phyloP scores from a whole-genome alignment of 2,113 vertebrate species.

The Ranitomeya imitator region DNA sequence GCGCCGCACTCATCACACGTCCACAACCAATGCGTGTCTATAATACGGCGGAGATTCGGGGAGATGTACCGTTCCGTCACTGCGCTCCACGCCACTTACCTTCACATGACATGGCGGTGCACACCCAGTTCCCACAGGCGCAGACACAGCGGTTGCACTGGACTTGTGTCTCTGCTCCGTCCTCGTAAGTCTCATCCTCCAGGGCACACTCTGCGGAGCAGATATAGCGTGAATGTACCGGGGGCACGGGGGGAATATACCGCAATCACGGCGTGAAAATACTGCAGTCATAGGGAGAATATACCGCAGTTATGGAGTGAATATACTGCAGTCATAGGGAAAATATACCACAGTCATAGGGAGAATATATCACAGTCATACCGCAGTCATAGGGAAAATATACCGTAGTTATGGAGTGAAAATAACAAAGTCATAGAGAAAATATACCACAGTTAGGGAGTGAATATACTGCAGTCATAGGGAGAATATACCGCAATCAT shows the following conservation, averaged over 20 bases:
- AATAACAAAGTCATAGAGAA: too few relatives aligned
- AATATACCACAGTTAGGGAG: background rate
- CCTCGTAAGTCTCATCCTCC: slow-evolving; percentile 93
- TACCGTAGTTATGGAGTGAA: background rate
- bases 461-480: too few relatives aligned
- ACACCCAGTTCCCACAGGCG: slow-evolving; percentile 98
- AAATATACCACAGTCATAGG: background rate
- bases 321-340: background rate
- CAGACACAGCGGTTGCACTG: slow-evolving; percentile 97
- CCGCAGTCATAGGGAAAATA: background rate
- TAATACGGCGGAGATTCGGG: too few relatives aligned
- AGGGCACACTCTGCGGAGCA: slow-evolving; percentile 85
- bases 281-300: background rate
- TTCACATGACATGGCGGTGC: slow-evolving; percentile 94
- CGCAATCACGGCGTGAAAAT: background rate
- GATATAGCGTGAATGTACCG: background rate
- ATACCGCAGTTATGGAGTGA: background rate
- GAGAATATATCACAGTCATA: background rate
- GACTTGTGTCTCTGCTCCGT: slow-evolving; percentile 93
- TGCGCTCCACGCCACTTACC: slow-evolving; percentile 66
- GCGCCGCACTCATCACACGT: background rate
- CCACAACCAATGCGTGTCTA: too few relatives aligned
- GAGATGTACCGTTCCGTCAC: background rate
- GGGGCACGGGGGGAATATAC: background rate
- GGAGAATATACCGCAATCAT: too few relatives aligned